A percentile compares a stretch with the other conserved stretches of the same genome.
Conservation (phyloP, 2,113 vertebrate genomes). For the Lepus europaeus region DNA sequence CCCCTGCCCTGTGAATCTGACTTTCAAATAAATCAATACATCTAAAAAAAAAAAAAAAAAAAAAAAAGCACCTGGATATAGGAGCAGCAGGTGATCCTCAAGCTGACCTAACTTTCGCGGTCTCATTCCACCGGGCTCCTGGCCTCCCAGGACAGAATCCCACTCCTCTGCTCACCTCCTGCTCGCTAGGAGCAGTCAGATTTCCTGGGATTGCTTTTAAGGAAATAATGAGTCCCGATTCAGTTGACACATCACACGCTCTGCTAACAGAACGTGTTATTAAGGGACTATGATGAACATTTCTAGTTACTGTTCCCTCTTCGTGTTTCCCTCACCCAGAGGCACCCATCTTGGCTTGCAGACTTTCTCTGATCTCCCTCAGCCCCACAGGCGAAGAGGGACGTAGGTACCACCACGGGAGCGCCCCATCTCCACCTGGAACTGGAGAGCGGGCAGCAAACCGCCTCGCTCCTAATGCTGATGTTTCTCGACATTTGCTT, state of each 20-base stretch:
- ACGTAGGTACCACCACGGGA: not conserved
- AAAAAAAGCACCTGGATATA: not conserved
- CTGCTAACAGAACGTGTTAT: not conserved
- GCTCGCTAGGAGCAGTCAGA: not conserved
- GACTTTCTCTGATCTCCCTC: not conserved
- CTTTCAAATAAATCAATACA: too few relatives aligned
- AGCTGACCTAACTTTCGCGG: not conserved
- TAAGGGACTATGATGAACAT: not conserved
- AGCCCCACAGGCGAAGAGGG: not conserved
- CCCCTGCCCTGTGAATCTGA: too few relatives aligned
- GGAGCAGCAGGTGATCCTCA: not conserved
- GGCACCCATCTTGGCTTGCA: not conserved
- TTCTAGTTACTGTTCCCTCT: not conserved
- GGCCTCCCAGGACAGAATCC: not conserved
- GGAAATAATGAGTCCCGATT: not conserved
- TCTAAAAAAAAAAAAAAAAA: too few relatives aligned
- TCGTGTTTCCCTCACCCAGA: not conserved
- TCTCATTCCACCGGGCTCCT: not conserved
- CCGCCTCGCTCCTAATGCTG: not conserved
- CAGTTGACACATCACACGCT: not conserved
- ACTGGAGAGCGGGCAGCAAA: not conserved
- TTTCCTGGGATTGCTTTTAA: not conserved
- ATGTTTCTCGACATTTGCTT: not conserved
- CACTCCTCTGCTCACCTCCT: not conserved
- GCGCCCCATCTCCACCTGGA: not conserved